Evolutionary conservation across 1,140 invertebrate species (phyloP).

Genomic region (Mercenaria mercenaria): DNA sequence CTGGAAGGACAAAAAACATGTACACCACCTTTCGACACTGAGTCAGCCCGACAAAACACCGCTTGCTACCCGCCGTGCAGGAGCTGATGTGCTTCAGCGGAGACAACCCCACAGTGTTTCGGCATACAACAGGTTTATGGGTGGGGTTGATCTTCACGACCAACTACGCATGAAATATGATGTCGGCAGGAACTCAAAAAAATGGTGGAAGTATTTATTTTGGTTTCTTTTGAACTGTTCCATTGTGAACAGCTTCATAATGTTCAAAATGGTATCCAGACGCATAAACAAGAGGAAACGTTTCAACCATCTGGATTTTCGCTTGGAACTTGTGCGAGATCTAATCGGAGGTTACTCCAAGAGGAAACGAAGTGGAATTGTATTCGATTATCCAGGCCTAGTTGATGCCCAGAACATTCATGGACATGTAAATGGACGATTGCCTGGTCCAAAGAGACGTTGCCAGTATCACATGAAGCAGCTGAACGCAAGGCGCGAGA

Average conservation of each 20-base stretch:
- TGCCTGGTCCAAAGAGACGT: neutral
- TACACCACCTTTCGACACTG: neutral
- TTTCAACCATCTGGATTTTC: no score
- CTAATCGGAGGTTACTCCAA: no score
- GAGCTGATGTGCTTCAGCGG: neutral
- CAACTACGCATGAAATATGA: neutral
- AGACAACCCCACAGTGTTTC: neutral
- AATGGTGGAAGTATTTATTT: neutral
- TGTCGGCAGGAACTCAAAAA: neutral
- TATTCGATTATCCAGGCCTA: no score
- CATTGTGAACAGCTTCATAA: neutral
- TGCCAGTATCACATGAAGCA: neutral
- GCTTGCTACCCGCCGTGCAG: neutral
- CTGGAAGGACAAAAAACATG: neutral
- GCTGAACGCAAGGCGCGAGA: neutral
- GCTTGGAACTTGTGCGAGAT: no score
- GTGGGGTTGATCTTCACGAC: neutral
- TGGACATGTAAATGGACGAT: no score
- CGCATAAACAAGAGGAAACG: no score
- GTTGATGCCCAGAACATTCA: neutral
- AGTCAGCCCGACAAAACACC: neutral
- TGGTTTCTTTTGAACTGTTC: neutral
- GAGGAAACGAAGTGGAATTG: no score
- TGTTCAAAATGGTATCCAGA: neutral
- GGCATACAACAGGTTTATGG: slow-evolving; percentile 4